These are phyloP conservation scores for Danio rerio DNA, from an alignment of 2,113 vertebrate species.

Conservation along the genomic window DNA sequence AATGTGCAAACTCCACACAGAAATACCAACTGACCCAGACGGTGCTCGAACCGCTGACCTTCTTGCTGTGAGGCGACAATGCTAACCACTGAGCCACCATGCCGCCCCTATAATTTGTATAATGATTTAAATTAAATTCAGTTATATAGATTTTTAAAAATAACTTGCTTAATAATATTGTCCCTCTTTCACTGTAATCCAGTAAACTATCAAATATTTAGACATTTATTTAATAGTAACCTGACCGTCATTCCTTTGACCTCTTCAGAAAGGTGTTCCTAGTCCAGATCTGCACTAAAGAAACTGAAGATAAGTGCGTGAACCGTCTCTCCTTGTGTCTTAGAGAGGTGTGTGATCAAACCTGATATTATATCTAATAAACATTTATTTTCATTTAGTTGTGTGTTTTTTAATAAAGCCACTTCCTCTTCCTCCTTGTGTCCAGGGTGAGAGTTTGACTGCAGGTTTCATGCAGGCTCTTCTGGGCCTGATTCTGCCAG, in stretches of 20 bases:
- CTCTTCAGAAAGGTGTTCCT: constrained; percentile 74
- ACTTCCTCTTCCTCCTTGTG: constrained; percentile 4
- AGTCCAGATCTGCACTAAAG: constrained; percentile 75
- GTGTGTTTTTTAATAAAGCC: neutral
- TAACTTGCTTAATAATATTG: no score
- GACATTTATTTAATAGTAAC: neutral
- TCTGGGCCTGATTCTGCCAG: constrained; percentile 84
- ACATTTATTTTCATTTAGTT: no score
- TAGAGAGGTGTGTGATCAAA: constrained; percentile 73
- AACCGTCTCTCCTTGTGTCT: constrained; percentile 77
- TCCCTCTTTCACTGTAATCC: neutral
- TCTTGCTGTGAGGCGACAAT: no score
- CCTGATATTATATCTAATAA: neutral
- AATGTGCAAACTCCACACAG: no score
- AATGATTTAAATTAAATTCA: no score
- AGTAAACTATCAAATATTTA: neutral
- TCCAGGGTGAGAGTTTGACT: constrained; percentile 70
- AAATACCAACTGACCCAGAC: no score
- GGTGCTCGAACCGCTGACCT: no score
- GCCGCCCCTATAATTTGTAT: no score
- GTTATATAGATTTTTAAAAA: no score
- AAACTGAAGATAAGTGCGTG: constrained; percentile 63
- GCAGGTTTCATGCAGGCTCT: constrained; percentile 78
- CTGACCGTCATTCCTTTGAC: neutral
- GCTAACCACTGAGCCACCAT: no score